Conservation (phyloP, 2,113 vertebrate genomes). For the Empidonax traillii region DNA sequence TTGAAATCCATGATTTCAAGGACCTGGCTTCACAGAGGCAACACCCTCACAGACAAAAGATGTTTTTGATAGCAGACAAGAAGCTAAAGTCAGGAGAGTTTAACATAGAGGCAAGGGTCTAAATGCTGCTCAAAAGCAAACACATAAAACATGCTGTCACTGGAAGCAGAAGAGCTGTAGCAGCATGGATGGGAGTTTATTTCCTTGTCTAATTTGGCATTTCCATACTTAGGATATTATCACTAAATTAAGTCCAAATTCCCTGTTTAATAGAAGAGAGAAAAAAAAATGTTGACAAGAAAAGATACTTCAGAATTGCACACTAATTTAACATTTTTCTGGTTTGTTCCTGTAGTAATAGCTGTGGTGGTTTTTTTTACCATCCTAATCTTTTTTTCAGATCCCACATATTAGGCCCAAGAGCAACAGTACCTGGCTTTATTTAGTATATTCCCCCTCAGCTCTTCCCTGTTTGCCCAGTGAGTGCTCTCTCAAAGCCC, state of each 20-base stretch:
- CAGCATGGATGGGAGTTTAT: not conserved
- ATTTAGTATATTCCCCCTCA: not conserved
- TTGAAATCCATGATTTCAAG: not conserved
- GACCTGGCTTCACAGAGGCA: not conserved
- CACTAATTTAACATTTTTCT: not conserved
- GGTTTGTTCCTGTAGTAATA: not conserved
- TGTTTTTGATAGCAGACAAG: not conserved
- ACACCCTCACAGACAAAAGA: not conserved
- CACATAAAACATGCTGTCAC: not conserved
- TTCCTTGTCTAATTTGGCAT: not conserved
- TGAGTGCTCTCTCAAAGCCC: not conserved
- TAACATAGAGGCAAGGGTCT: not conserved
- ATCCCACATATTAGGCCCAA: fast-evolving
- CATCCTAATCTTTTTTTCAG: not conserved
- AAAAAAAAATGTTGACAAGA: not conserved
- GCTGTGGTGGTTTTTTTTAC: not conserved
- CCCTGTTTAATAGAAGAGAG: not conserved
- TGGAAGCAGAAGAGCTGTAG: not conserved
- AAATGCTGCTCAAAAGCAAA: not conserved
- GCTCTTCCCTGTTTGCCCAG: not conserved
- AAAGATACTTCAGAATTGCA: not conserved
- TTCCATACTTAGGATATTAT: not conserved
- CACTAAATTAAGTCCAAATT: not conserved
- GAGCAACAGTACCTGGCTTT: not conserved
- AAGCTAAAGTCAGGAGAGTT: not conserved